Percentiles rank a stretch among this genome's conserved stretches.
Evolutionary conservation across 2,113 vertebrate genomes (phyloP).

Genomic region (Lophura nycthemera): DNA sequence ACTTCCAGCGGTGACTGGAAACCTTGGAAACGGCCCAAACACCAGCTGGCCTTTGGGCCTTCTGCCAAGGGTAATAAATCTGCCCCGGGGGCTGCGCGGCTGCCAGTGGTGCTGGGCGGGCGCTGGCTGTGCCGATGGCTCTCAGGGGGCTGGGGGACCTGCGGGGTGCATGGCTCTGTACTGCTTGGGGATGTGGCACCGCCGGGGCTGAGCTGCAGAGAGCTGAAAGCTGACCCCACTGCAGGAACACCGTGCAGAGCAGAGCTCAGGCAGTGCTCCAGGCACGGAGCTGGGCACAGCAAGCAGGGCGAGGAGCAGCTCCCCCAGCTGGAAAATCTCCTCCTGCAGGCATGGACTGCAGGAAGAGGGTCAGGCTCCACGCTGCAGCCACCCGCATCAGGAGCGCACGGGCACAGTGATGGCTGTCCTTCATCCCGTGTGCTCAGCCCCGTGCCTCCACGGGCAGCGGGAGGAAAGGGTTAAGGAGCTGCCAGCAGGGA

Average conservation of each 20-base stretch:
- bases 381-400: accelerated
- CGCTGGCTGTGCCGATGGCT: background rate
- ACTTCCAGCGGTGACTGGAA: background rate
- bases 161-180: background rate
- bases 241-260: background rate
- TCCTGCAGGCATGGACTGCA: accelerated
- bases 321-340: background rate
- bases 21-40: slow-evolving; percentile 10
- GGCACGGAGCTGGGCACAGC: background rate
- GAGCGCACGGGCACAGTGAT: accelerated
- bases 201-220: background rate
- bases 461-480: background rate
- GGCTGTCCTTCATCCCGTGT: too few relatives aligned
- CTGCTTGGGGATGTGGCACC: accelerated
- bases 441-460: background rate
- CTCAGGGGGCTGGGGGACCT: background rate
- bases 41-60: background rate
- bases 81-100: accelerated
- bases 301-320: background rate
- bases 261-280: background rate
- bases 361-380: background rate
- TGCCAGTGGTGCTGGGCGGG: background rate
- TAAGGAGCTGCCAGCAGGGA: background rate
- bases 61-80: background rate
- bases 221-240: background rate